Evolutionary conservation across 2,113 vertebrate species (phyloP).

Genomic region (Chamaea fasciata): DNA sequence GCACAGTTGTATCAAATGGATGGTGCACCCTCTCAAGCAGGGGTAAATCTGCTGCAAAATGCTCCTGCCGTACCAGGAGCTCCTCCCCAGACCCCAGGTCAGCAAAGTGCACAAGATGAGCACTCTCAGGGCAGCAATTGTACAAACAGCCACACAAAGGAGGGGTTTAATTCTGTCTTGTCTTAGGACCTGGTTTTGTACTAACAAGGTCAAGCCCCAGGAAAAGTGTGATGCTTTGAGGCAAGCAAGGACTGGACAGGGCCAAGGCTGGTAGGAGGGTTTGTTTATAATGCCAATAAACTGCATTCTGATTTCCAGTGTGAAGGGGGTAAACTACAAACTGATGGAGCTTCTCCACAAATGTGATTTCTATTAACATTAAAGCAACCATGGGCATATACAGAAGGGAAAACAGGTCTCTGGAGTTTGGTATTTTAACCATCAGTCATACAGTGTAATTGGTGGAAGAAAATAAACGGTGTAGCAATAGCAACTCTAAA

Average conservation of each 20-base stretch:
- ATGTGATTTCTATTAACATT: conserved; percentile 22
- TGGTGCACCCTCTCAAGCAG: neutral
- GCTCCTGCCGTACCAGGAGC: neutral
- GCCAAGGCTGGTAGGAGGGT: neutral
- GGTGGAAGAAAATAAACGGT: neutral
- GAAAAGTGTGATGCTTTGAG: neutral
- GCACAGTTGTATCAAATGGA: neutral
- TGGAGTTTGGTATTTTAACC: conserved; percentile 13
- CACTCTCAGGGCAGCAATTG: neutral
- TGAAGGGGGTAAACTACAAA: neutral
- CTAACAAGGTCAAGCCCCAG: neutral
- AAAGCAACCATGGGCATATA: neutral
- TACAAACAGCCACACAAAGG: neutral
- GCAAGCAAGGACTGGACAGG: neutral
- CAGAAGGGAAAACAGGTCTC: neutral
- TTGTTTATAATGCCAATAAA: neutral
- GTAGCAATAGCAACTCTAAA: conserved; percentile 23
- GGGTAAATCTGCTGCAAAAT: neutral
- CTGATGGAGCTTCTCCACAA: conserved; percentile 14
- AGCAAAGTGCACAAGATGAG: neutral
- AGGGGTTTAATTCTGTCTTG: neutral
- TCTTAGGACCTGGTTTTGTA: neutral
- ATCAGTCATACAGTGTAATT: neutral
- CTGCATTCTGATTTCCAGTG: neutral
- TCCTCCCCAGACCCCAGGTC: neutral